These are phyloP conservation scores for Muschampia plurimacula DNA, from an alignment of 2,888 invertebrate genomes.

Conservation along the genomic window DNA sequence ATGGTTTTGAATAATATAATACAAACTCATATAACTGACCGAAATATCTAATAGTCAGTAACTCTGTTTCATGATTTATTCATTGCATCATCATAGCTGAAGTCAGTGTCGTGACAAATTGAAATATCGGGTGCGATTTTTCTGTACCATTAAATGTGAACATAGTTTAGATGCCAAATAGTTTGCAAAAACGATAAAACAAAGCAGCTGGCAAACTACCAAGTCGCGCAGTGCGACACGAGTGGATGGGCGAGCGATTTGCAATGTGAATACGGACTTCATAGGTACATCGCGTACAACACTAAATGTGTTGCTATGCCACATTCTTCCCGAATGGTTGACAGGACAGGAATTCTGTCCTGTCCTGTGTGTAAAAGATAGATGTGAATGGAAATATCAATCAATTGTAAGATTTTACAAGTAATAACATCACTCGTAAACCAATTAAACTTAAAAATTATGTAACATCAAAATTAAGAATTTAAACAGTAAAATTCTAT, in stretches of 20 bases:
- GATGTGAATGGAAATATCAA: too few species aligned
- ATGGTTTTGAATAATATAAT: neutral
- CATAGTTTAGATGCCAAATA: slow-evolving; percentile 82
- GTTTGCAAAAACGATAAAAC: slow-evolving; percentile 78
- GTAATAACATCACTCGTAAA: too few species aligned
- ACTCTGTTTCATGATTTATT: slow-evolving; percentile 42
- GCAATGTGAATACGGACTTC: slow-evolving; percentile 51
- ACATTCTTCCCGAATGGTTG: neutral
- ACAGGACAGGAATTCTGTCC: too few species aligned
- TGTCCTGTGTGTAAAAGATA: neutral
- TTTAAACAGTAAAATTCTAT: too few species aligned
- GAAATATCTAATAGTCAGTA: slow-evolving; percentile 31
- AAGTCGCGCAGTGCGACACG: slow-evolving; percentile 74
- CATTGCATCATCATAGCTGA: slow-evolving; percentile 49
- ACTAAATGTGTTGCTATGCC: slow-evolving; percentile 13
- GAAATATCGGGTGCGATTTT: slow-evolving; percentile 72
- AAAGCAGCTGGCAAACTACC: slow-evolving; percentile 80
- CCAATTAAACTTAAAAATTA: too few species aligned
- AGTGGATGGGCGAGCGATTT: slow-evolving; percentile 66
- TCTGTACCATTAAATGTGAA: slow-evolving; percentile 80
- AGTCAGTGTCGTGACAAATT: slow-evolving; percentile 64
- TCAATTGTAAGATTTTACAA: too few species aligned
- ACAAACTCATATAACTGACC: slow-evolving; percentile 1
- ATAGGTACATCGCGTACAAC: slow-evolving; percentile 44
- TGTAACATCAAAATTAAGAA: too few species aligned